These are phyloP conservation scores for Hoplodrina blanda DNA, from an alignment of 2,888 invertebrate species.

Conservation along the genomic window DNA sequence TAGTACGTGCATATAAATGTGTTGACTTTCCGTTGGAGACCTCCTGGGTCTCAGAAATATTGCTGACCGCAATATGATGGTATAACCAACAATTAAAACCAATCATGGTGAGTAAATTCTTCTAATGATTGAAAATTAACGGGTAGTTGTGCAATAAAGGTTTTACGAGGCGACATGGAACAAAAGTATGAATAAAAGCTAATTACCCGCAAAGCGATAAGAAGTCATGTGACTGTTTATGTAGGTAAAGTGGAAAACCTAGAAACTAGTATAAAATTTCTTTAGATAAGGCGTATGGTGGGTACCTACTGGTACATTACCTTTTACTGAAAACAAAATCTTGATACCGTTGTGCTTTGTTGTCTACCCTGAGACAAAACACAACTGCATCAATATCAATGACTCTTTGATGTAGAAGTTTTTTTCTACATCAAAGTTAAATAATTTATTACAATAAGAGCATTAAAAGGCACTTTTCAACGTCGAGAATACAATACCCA, in stretches of 20 bases:
- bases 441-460: too few species aligned
- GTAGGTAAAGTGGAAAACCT: slow-evolving; percentile 11
- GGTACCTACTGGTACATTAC: too few species aligned
- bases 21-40: background rate
- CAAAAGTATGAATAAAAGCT: slow-evolving; percentile 34
- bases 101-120: background rate
- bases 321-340: too few species aligned
- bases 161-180: slow-evolving; percentile 23
- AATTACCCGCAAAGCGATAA: slow-evolving; percentile 40
- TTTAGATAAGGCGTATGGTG: background rate
- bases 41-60: background rate
- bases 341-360: too few species aligned
- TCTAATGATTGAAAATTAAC: background rate
- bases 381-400: too few species aligned
- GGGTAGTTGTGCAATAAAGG: slow-evolving; percentile 1
- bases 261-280: slow-evolving; percentile 18
- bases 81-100: background rate
- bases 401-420: too few species aligned
- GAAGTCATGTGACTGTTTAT: slow-evolving; percentile 23
- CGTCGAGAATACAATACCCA: too few species aligned
- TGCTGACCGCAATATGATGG: background rate
- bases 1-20: too few species aligned
- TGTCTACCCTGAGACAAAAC: too few species aligned
- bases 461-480: too few species aligned
- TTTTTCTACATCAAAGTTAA: too few species aligned